phyloP scores from a whole-genome alignment of 2,797 vertebrate genomes.

The Sebastes minor region DNA sequence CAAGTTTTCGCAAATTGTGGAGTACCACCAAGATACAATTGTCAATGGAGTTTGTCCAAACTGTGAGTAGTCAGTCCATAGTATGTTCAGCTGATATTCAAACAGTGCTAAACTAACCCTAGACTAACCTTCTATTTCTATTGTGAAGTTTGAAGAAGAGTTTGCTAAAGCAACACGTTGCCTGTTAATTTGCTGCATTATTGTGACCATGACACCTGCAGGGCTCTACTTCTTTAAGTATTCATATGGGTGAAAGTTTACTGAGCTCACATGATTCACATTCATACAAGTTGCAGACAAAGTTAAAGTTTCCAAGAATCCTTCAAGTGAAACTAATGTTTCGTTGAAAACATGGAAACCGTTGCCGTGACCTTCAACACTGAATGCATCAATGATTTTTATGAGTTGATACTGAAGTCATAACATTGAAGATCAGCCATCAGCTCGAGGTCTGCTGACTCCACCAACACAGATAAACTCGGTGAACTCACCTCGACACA shows the following conservation, averaged over 20 bases:
- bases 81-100: too few species aligned
- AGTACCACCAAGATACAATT: too few species aligned
- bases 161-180: too few species aligned
- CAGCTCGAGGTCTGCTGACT: not conserved
- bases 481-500: slow-evolving; percentile 83
- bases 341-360: not conserved
- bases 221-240: not conserved
- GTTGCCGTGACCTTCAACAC: not conserved
- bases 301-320: not conserved
- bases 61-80: too few species aligned
- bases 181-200: too few species aligned
- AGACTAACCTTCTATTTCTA: too few species aligned
- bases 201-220: not conserved
- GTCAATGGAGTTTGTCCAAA: too few species aligned
- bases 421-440: not conserved
- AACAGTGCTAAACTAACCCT: too few species aligned
- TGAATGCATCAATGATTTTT: not conserved
- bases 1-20: too few species aligned
- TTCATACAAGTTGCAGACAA: not conserved
- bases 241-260: not conserved
- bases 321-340: not conserved
- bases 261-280: not conserved
- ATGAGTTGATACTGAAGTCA: not conserved
- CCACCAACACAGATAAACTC: not conserved
- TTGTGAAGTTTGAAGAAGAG: too few species aligned